A percentile compares a stretch with the other conserved stretches of the same genome.
Evolutionary conservation across 2,113 vertebrate genomes (phyloP).

Genomic region (Loxodonta africana): DNA sequence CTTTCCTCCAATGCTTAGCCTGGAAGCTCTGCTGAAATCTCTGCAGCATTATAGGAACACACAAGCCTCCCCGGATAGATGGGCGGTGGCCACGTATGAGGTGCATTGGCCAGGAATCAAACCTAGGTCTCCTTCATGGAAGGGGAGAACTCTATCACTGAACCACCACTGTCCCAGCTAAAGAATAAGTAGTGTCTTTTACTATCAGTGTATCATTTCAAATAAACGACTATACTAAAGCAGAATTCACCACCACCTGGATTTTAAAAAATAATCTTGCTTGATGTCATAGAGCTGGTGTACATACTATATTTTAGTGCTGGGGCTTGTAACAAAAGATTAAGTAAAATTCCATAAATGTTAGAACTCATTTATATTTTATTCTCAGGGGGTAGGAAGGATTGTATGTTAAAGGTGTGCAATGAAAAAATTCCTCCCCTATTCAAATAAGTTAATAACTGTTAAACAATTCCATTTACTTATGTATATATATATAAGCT

Average conservation of each 20-base stretch:
- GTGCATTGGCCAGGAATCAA: not conserved
- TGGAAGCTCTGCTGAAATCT: not conserved
- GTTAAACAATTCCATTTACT: not conserved
- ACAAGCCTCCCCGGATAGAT: not conserved
- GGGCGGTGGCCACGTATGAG: not conserved
- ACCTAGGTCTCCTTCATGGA: too few relatives aligned
- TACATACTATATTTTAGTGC: not conserved
- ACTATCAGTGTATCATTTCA: not conserved
- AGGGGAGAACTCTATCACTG: too few relatives aligned
- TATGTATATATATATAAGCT: not conserved
- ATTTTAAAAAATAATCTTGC: not conserved
- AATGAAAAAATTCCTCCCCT: not conserved
- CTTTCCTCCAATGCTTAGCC: not conserved
- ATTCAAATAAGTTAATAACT: not conserved
- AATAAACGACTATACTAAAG: not conserved
- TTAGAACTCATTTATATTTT: not conserved
- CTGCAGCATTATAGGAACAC: not conserved
- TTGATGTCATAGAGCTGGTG: not conserved
- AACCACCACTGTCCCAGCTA: too few relatives aligned
- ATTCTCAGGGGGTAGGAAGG: not conserved
- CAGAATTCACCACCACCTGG: slow-evolving; percentile 18
- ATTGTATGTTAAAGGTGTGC: not conserved
- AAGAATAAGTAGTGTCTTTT: not conserved
- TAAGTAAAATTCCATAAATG: not conserved
- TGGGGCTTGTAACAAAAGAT: not conserved